These are phyloP conservation scores for Plagodis pulveraria DNA, from an alignment of 2,888 invertebrate species.

Conservation along the genomic window DNA sequence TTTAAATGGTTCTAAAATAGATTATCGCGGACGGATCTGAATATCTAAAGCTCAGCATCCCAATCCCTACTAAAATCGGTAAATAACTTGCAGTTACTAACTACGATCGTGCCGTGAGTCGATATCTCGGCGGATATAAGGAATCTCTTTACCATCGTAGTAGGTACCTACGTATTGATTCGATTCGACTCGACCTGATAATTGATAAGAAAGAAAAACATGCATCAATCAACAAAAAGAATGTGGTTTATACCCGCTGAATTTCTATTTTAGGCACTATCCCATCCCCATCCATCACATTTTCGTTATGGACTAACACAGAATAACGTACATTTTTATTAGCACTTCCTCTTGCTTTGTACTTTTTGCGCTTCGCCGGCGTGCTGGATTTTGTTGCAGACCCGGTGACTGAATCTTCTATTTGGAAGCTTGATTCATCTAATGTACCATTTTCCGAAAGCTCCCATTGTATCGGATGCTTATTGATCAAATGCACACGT, in stretches of 20 bases:
- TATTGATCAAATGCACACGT: constrained; percentile 70
- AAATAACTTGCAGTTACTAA: no score
- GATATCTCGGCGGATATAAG: no score
- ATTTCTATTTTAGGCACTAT: constrained; percentile 71
- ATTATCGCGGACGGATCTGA: no score
- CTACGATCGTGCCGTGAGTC: no score
- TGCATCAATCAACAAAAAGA: constrained; percentile 33
- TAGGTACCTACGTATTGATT: no score
- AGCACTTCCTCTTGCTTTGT: constrained; percentile 54
- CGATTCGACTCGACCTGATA: no score
- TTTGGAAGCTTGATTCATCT: constrained; percentile 56
- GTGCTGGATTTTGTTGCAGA: constrained; percentile 27
- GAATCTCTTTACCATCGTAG: no score
- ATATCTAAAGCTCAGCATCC: no score
- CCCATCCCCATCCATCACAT: constrained; percentile 48
- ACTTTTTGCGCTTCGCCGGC: constrained; percentile 59
- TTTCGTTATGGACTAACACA: constrained; percentile 65
- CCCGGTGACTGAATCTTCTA: constrained; percentile 48
- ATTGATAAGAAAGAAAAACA: no score
- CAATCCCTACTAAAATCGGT: no score
- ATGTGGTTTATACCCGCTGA: constrained; percentile 64
- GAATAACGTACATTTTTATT: constrained; percentile 75
- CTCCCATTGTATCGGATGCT: constrained; percentile 80
- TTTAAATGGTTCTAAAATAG: no score
- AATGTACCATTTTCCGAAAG: constrained; percentile 66